Conservation (phyloP, 2,888 invertebrate species). For the Synanthedon tipuliformis region DNA sequence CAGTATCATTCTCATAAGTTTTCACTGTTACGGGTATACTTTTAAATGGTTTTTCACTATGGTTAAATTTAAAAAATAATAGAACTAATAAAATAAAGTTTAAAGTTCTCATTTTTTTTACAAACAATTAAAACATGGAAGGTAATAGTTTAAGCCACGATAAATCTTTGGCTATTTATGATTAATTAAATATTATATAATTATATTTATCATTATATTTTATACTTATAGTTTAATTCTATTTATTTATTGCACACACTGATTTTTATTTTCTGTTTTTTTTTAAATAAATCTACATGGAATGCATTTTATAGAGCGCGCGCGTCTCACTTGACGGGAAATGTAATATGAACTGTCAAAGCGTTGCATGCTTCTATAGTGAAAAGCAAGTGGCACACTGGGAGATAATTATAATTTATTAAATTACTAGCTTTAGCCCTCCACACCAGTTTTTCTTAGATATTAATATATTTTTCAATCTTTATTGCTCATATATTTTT, state of each 20-base stretch:
- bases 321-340: conserved; percentile 35
- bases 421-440: too few species aligned
- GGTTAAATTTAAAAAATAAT: conserved; percentile 14
- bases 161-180: neutral
- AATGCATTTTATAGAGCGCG: conserved; percentile 8
- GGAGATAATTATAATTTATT: conserved; percentile 4
- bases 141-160: conserved; percentile 2
- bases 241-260: too few species aligned
- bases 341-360: conserved; percentile 34
- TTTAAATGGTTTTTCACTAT: conserved; percentile 66
- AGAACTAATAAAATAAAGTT: conserved; percentile 11
- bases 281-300: conserved; percentile 3
- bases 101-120: conserved; percentile 15
- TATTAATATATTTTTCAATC: too few species aligned
- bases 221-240: neutral
- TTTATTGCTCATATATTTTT: too few species aligned
- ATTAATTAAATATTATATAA: conserved; percentile 7
- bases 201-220: neutral
- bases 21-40: conserved; percentile 81
- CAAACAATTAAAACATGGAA: conserved; percentile 1
- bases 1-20: conserved; percentile 81
- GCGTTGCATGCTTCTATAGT: conserved; percentile 19
- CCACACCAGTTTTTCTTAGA: too few species aligned
- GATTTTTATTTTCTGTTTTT: neutral
- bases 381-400: conserved; percentile 22